Evolutionary conservation across 2,888 invertebrate species (phyloP).

Genomic region (Lottia gigantea): DNA sequence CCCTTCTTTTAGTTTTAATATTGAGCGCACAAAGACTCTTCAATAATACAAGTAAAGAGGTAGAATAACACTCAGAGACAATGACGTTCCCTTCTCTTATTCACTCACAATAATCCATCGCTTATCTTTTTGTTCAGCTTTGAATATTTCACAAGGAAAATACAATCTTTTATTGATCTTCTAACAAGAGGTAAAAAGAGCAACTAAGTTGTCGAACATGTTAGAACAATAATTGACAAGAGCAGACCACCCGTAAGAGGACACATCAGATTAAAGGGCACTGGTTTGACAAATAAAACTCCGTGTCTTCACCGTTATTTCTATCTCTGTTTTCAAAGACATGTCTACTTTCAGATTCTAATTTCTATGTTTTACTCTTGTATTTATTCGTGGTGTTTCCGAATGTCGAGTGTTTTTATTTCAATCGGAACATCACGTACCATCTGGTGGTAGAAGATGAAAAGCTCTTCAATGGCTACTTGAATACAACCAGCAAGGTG

Average conservation of each 20-base stretch:
- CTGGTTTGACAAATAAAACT: slow-evolving; percentile 7
- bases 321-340: slow-evolving; percentile 6
- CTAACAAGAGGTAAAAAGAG: neutral
- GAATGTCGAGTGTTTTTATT: slow-evolving; percentile 7
- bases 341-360: neutral
- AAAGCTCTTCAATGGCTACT: neutral
- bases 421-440: neutral
- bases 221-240: neutral
- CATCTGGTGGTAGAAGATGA: slow-evolving; percentile 1
- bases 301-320: slow-evolving; percentile 1
- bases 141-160: neutral
- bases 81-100: too few species aligned
- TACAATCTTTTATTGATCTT: slow-evolving; percentile 4
- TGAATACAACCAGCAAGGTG: too few species aligned
- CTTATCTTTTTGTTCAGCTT: neutral
- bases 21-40: too few species aligned
- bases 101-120: neutral
- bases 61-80: too few species aligned
- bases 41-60: too few species aligned
- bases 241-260: neutral
- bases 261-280: slow-evolving; percentile 1
- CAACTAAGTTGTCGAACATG: slow-evolving; percentile 8
- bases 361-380: slow-evolving; percentile 2
- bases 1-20: too few species aligned
- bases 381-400: slow-evolving; percentile 1